These are phyloP conservation scores for Tetramorium bicarinatum DNA, from an alignment of 2,888 invertebrate species.

Conservation along the genomic window DNA sequence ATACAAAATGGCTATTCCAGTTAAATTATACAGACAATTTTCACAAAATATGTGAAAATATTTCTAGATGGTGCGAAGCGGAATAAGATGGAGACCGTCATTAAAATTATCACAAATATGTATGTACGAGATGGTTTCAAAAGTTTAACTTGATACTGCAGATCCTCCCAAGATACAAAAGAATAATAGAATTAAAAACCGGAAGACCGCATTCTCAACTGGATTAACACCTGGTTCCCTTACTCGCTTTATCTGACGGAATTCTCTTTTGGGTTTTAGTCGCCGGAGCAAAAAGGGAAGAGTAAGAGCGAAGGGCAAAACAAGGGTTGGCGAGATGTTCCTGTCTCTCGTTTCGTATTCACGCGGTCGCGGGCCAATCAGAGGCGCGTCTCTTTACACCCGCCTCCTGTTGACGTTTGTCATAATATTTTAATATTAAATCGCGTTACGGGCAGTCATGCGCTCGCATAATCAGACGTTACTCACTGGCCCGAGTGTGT, in stretches of 20 bases:
- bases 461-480: conserved; percentile 86
- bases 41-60: background rate
- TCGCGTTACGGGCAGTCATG: conserved; percentile 85
- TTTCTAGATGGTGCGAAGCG: background rate
- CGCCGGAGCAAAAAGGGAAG: conserved; percentile 34
- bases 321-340: conserved; percentile 65
- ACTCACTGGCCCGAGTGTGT: conserved; percentile 70
- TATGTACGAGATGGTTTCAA: background rate
- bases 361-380: conserved; percentile 84
- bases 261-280: conserved; percentile 49
- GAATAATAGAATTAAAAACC: conserved; percentile 53
- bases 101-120: background rate
- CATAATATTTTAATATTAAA: conserved; percentile 87
- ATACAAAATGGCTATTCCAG: background rate
- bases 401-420: conserved; percentile 86
- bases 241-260: conserved; percentile 33
- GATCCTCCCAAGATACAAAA: conserved; percentile 28
- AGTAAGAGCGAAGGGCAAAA: conserved; percentile 58
- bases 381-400: conserved; percentile 80
- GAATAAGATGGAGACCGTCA: background rate
- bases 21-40: conserved; percentile 15
- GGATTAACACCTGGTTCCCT: conserved; percentile 50
- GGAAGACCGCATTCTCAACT: conserved; percentile 53
- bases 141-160: conserved; percentile 3
- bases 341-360: conserved; percentile 84